Base-by-base conservation (phyloP, 2,113 vertebrate genomes). In the Scomber scombrus region DNA sequence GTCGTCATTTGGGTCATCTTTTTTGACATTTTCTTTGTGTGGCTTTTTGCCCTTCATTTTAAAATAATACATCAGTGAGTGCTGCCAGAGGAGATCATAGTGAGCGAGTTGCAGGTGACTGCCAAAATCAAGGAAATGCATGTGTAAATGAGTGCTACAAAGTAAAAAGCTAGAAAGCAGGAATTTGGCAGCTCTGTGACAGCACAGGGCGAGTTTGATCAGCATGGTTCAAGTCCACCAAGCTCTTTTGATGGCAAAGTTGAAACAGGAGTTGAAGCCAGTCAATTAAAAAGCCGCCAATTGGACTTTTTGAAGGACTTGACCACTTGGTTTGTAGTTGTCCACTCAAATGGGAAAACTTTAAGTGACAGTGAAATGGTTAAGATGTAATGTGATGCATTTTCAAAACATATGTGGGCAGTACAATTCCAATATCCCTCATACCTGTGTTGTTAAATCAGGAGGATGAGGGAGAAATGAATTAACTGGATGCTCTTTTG, bases 41-140 rank as follows among this genome's bases (percentile, higher is more conserved):
- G 31, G 6, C 19, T 52, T 56, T 56, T 29, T 54, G 71, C 52
- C 82, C 65, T 79, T 88, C 23, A 69, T 67, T 63, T 67, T 58
- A 5, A 71, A 58, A 86, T 46, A 14, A 71, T 15, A 21, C 57
- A 46, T 12, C 18, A 5, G 31, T 43, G 18, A 57, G 60, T 40
- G 47, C 31, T 81, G 84, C 62, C 78, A 71, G 80, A 81, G 21
- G 49, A 73, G 54, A 76, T 49, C 57, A 51, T 18, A 76, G 51
- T 13, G 71, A 79, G 72, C 12, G 50, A 65, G 74, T 65, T 60
- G 40, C 71, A 79, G 78, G 74, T 63, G 46, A 14, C 77, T 74
- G 82, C 76, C 85, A 88, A 85, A 86, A 68, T 47, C 34, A 65
- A 63, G 47, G 15, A 70, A 71, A 63, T 49, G 23, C 61, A 75